Base-by-base conservation (phyloP, 2,888 invertebrate genomes). In the Conus canariensis region DNA sequence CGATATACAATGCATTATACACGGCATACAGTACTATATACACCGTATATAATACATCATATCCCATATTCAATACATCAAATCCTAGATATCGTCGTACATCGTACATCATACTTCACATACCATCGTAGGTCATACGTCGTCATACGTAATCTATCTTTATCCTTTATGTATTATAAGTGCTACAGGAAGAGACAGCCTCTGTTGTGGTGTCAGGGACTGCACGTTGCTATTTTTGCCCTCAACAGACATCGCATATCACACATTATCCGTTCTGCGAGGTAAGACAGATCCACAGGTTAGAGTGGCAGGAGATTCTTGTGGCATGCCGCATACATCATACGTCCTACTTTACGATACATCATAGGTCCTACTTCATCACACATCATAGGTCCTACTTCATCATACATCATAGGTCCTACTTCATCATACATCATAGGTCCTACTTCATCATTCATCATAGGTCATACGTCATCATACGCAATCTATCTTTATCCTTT, bases 181-280 rank as follows among this genome's bases (percentile, higher is more conserved):
- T 14, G 90, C 91, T n/a, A 87, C 87, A 19, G 88, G 90, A 1
- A 30, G 67, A 5, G 83, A 30, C 59, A 85, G 64, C 74, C 89
- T 83, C n/a, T 87, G 83, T 56, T 92, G 92, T 9, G 89, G 45
- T n/a, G 87, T 88, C 86, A 92, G 89, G 3, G 92, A 90, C 74
- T 92, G 89, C 45, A 45, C 45, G 45, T 45, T 45, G 45, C 4
- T 45, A 45, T 45, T 45, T 45, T 22, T 74, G 70, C 22, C 70
- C 14, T 16, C 3, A 19, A 7, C n/a, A n/a, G 8, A 30, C 77
- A 30, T 8, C 77, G 2, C 30, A 77, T 16, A 25, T 19, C 77
- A 77, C 14, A 77, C 77, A 77, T 16, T 45, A 30, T 30, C 5
- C 45, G 8, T 7, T 30, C 9, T 30, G 16, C 77, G 45, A 45